Percentiles rank a stretch among this genome's conserved stretches.
These are phyloP conservation scores for Gasterosteus nipponicus DNA, from an alignment of 2,113 vertebrate species.

Conservation along the genomic window DNA sequence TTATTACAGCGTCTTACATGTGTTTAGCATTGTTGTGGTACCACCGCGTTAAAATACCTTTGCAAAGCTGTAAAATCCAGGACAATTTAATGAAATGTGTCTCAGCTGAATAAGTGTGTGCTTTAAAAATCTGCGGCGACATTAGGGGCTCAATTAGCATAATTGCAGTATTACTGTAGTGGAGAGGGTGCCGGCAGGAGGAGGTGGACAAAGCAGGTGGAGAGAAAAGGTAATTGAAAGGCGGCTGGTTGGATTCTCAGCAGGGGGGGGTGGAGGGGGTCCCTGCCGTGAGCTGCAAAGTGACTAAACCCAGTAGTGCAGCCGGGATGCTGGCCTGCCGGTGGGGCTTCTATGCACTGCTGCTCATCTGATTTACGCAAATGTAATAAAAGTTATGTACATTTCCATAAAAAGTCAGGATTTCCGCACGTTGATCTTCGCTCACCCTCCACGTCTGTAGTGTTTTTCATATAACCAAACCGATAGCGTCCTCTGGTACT, in stretches of 20 bases:
- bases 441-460: background rate
- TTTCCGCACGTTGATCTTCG: conserved; percentile 6
- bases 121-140: conserved; percentile 28
- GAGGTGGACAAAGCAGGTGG: conserved; percentile 29
- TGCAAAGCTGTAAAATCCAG: conserved; percentile 25
- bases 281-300: conserved; percentile 10
- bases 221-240: conserved; percentile 30
- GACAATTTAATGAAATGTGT: conserved; percentile 65
- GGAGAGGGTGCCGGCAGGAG: conserved; percentile 2
- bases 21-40: conserved; percentile 21
- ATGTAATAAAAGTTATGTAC: background rate
- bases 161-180: conserved; percentile 49
- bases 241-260: conserved; percentile 20
- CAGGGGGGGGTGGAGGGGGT: background rate
- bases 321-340: background rate
- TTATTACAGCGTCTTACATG: conserved; percentile 42
- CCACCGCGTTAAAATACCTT: conserved; percentile 37
- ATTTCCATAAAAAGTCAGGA: conserved; percentile 3
- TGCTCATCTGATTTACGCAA: background rate
- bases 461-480: conserved; percentile 21
- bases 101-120: conserved; percentile 41
- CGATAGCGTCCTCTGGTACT: conserved; percentile 31
- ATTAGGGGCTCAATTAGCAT: conserved; percentile 19
- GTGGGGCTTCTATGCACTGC: background rate
- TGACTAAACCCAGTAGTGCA: conserved; percentile 10